These are phyloP conservation scores for Oenanthe oenanthe DNA, from an alignment of 2,113 vertebrate genomes.

Conservation along the genomic window DNA sequence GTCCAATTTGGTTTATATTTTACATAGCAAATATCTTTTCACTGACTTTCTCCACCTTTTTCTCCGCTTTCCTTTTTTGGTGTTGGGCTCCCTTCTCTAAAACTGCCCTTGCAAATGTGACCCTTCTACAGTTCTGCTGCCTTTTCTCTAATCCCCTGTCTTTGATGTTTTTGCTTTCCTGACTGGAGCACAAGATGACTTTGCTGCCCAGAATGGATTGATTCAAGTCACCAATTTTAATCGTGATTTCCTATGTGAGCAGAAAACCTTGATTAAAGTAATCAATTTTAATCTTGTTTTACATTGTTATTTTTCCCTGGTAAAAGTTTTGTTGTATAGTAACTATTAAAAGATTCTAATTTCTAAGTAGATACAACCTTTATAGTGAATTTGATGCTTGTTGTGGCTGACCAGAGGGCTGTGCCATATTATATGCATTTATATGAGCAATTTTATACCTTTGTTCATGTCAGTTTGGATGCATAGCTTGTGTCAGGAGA, in stretches of 20 bases:
- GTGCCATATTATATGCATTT: background rate
- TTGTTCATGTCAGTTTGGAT: background rate
- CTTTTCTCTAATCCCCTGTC: slow-evolving; percentile 19
- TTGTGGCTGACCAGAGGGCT: background rate
- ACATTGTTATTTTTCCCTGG: slow-evolving; percentile 26
- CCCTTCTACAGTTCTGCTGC: background rate
- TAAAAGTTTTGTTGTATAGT: slow-evolving; percentile 22
- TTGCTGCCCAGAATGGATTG: slow-evolving; percentile 29
- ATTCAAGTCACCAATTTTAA: slow-evolving; percentile 46
- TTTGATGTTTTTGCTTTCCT: slow-evolving; percentile 51
- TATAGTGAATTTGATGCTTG: background rate
- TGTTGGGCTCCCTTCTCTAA: background rate
- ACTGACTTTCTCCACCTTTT: slow-evolving; percentile 25
- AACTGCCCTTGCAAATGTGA: slow-evolving; percentile 12
- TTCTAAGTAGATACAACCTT: background rate
- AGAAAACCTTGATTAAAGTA: slow-evolving; percentile 49
- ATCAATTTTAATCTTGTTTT: slow-evolving; percentile 61
- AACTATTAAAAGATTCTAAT: slow-evolving; percentile 4
- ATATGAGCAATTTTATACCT: background rate
- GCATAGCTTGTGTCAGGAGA: background rate
- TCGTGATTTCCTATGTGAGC: slow-evolving; percentile 33
- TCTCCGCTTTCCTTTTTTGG: background rate
- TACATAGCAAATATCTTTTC: background rate
- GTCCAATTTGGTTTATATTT: background rate
- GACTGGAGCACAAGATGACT: slow-evolving; percentile 10